A percentile compares a stretch with the other conserved stretches of the same genome.
Evolutionary conservation across 2,888 invertebrate genomes (phyloP).

Genomic region (Terebella lapidaria): DNA sequence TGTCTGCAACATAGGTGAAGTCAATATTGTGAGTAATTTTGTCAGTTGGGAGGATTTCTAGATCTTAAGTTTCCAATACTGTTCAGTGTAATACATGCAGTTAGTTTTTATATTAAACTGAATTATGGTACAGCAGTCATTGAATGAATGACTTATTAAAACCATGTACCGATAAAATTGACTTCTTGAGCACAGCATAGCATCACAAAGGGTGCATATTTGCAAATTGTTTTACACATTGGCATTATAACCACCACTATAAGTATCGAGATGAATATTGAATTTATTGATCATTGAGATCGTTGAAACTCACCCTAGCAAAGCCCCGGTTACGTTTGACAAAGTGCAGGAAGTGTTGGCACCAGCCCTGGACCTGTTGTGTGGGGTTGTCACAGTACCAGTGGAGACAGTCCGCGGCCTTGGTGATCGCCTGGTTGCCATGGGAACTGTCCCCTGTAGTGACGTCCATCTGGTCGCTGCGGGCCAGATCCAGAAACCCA

Average conservation of each 20-base stretch:
- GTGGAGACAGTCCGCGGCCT: conserved; percentile 18
- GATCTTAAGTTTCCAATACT: background rate
- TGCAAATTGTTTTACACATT: too few species aligned
- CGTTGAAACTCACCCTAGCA: conserved; percentile 53
- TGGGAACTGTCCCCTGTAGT: background rate
- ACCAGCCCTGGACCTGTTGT: conserved; percentile 62
- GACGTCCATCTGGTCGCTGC: background rate
- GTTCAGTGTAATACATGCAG: background rate
- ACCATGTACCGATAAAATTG: too few species aligned
- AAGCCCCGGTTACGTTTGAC: conserved; percentile 59
- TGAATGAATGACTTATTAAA: too few species aligned
- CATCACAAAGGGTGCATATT: too few species aligned
- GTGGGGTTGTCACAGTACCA: conserved; percentile 43
- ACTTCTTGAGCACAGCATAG: too few species aligned
- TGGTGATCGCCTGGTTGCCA: background rate
- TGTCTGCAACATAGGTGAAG: conserved; percentile 25
- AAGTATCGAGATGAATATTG: too few species aligned
- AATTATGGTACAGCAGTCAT: too few species aligned
- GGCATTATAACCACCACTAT: too few species aligned
- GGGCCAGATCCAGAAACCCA: conserved; percentile 12
- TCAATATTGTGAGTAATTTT: background rate
- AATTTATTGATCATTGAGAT: too few species aligned
- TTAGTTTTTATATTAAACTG: too few species aligned
- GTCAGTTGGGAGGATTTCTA: background rate
- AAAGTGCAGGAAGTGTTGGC: conserved; percentile 64